These are phyloP conservation scores for Drosophila tsacasi DNA, from an alignment of 1,140 invertebrate species.

Conservation along the genomic window DNA sequence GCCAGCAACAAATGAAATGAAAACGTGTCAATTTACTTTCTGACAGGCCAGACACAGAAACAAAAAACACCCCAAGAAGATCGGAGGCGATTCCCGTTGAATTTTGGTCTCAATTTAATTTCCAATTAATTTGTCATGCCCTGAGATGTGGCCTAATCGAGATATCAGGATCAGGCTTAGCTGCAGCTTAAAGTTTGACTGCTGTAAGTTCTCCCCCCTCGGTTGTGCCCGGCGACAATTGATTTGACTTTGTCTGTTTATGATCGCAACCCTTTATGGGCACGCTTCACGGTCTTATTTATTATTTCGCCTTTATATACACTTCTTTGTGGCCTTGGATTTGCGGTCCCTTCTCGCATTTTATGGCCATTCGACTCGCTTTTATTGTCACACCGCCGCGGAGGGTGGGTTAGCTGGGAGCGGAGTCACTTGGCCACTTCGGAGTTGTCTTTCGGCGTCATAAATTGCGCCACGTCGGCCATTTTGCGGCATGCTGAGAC, in stretches of 20 bases:
- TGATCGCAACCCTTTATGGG: conserved; percentile 49
- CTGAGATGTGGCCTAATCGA: background rate
- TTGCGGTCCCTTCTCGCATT: conserved; percentile 42
- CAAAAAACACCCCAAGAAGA: conserved; percentile 13
- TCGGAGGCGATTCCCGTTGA: background rate
- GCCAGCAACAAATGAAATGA: conserved; percentile 54
- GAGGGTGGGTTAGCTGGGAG: conserved; percentile 1
- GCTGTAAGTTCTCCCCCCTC: background rate
- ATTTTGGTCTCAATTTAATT: conserved; percentile 32
- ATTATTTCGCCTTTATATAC: conserved; percentile 74
- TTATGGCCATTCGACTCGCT: conserved; percentile 81
- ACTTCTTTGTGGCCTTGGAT: conserved; percentile 50
- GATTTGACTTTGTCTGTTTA: conserved; percentile 54
- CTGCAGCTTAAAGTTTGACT: conserved; percentile 9
- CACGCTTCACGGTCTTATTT: conserved; percentile 68
- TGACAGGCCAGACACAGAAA: conserved; percentile 36
- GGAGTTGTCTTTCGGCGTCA: conserved; percentile 76
- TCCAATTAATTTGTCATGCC: conserved; percentile 47
- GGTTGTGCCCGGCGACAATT: conserved; percentile 3
- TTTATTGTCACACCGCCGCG: conserved; percentile 76
- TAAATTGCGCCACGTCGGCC: conserved; percentile 75
- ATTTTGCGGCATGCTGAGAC: conserved; percentile 75
- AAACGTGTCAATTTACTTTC: conserved; percentile 74
- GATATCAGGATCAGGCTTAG: background rate
- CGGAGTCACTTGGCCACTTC: conserved; percentile 59